Evolutionary conservation across 2,797 vertebrate genomes (phyloP).

Genomic region (Siniperca scherzeri): DNA sequence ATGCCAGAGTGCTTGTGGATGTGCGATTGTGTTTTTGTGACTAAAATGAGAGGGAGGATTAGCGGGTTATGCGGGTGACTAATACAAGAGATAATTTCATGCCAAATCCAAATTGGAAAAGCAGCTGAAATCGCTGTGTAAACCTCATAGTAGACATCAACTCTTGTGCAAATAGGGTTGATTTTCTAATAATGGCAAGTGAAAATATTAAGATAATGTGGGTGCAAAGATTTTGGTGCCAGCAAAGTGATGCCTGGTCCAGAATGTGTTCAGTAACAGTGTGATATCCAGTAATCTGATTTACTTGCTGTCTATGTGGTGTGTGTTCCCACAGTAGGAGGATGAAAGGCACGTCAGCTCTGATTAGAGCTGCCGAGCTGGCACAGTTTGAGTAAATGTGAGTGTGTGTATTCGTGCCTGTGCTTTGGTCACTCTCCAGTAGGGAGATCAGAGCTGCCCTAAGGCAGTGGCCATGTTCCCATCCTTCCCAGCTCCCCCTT

Average conservation of each 20-base stretch:
- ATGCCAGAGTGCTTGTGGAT: conserved; percentile 42
- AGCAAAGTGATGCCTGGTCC: conserved; percentile 38
- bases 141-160: conserved; percentile 18
- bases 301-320: conserved; percentile 56
- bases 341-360: conserved; percentile 77
- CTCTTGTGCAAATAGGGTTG: conserved; percentile 37
- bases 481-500: conserved; percentile 60
- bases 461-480: conserved; percentile 69
- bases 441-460: conserved; percentile 64
- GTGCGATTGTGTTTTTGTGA: conserved; percentile 45
- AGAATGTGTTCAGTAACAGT: conserved; percentile 56
- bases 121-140: conserved; percentile 49
- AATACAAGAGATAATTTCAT: conserved; percentile 60
- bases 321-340: conserved; percentile 73
- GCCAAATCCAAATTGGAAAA: conserved; percentile 57
- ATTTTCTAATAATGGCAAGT: conserved; percentile 34
- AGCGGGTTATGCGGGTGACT: conserved; percentile 54
- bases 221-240: conserved; percentile 28
- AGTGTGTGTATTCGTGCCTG: conserved; percentile 46
- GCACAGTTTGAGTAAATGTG: conserved; percentile 56
- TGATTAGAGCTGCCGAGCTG: conserved; percentile 71
- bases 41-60: conserved; percentile 62
- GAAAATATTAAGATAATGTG: conserved; percentile 44
- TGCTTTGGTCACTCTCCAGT: conserved; percentile 79
- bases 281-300: conserved; percentile 74